Base-by-base conservation (phyloP, 2,113 vertebrate species). In the Paralichthys olivaceus region DNA sequence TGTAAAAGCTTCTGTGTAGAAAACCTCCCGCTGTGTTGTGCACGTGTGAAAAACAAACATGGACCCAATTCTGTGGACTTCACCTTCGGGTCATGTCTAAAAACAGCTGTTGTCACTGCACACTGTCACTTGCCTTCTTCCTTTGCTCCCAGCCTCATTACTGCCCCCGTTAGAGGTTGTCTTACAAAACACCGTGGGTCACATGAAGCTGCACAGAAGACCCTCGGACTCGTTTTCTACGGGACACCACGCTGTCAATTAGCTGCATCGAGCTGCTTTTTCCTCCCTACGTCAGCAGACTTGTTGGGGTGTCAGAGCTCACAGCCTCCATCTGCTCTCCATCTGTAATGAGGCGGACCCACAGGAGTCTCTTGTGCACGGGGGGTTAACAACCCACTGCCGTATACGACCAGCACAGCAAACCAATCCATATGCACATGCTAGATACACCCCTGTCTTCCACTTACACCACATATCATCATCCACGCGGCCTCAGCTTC, bases 261-360 rank as follows among this genome's bases (percentile, higher is more conserved):
- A 89, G 82, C 63, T 60, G 59, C 45, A 84, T 73, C 32, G 37
- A 87, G 75, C 71, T 49, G 56, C 9, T 60, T 74, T 25, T 1
- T 0, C 28, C 56, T 59, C 77, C 61, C 55, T 76, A 66, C 68
- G 49, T 86, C 71, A 80, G 77, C 66, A 56, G 68, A 60, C 66
- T 25, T 22, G 59, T 73, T 49, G 51, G 59, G 62, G 68, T 78
- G 84, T 77, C 26, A 43, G 71, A 79, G 70, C 81, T 69, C 17
- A 26, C 57, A 60, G 22, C 69, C 56, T 88, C 90, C 82, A 83
- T 91, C 89, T 89, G 88, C 68, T 88, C 83, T 76, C 89, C 86
- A 66, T 90, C 83, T 83, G 79, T 67, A 72, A 73, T 53, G 57
- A 73, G 79, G 69, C 55, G 57, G 58, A 28, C n/a, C 17, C 2